Base-by-base conservation (phyloP, 2,888 invertebrate species). In the Homarus gammarus region DNA sequence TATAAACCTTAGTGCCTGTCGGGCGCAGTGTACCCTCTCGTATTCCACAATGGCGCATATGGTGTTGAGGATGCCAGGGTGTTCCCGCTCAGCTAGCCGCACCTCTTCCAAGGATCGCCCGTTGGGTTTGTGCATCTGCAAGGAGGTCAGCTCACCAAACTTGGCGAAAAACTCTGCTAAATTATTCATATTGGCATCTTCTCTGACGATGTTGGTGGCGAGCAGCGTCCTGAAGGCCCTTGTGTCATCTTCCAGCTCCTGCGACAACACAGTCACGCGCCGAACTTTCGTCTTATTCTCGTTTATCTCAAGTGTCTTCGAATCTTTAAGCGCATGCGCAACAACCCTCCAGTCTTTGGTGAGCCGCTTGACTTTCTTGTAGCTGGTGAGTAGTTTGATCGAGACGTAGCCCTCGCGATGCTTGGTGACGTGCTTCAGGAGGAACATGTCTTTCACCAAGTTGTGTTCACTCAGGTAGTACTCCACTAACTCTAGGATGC, bases 371-470 rank as follows among this genome's bases (percentile, higher is more conserved):
- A 99, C 98, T 91, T 98, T 96, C 93, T 98, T 98, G 94, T 99
- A 98, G 93, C 98, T 98, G 18, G 98, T 98, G 92, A 99, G 97
- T 87, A 99, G 95, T 94, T 99, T 99, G 84, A 99, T 95, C 85
- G 98, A 98, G 22, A 99, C 98, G 94, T 97, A 99, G 31, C 99
- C 99, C 94, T 98, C 98, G 94, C 98, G 98, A 94, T 99, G 98
- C 84, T 98, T 95, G 88, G 97, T 96, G 31, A 99, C 98, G 94
- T 99, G 99, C 94, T 99, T 99, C 91, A 99, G 94, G 72, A 99
- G 95, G 94, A 99, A 99, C 27, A 98, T 98, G 93, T 99, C 99
- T 94, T 98, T 98, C 2, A 98, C 96, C 92, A 99, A 97, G 94
- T 98, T 98, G 79, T 97, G 97, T 93, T 99, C 98, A 91, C 98